These are phyloP conservation scores for Gobiocypris rarus DNA, from an alignment of 2,113 vertebrate species.

Conservation along the genomic window DNA sequence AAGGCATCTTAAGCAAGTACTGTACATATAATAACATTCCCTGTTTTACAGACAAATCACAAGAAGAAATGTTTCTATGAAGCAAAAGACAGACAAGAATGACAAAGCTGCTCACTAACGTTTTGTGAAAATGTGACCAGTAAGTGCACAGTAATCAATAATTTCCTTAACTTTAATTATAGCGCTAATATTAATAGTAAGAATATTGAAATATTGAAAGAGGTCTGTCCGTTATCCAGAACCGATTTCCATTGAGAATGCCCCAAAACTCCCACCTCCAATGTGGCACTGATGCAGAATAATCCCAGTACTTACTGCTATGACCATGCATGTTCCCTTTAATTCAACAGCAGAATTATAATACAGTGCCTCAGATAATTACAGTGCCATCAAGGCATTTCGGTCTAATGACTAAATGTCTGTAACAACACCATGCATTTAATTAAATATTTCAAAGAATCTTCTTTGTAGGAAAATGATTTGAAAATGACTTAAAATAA, in stretches of 20 bases:
- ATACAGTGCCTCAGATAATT: background rate
- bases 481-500: background rate
- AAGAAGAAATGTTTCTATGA: background rate
- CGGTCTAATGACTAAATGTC: background rate
- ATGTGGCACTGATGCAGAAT: background rate
- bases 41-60: conserved; percentile 33
- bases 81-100: background rate
- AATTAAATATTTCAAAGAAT: background rate
- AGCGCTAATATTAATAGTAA: background rate
- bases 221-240: background rate
- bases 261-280: background rate
- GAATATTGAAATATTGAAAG: background rate
- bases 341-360: background rate
- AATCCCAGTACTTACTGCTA: background rate
- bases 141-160: background rate
- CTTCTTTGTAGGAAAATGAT: background rate
- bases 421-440: conserved; percentile 15
- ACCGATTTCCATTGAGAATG: background rate
- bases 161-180: background rate
- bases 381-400: background rate
- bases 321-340: conserved; percentile 20
- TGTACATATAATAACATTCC: conserved; percentile 37
- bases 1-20: conserved; percentile 12
- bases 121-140: background rate
- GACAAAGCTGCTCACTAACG: background rate